phyloP scores from a whole-genome alignment of 2,113 vertebrate genomes.

The Rattus rattus region DNA sequence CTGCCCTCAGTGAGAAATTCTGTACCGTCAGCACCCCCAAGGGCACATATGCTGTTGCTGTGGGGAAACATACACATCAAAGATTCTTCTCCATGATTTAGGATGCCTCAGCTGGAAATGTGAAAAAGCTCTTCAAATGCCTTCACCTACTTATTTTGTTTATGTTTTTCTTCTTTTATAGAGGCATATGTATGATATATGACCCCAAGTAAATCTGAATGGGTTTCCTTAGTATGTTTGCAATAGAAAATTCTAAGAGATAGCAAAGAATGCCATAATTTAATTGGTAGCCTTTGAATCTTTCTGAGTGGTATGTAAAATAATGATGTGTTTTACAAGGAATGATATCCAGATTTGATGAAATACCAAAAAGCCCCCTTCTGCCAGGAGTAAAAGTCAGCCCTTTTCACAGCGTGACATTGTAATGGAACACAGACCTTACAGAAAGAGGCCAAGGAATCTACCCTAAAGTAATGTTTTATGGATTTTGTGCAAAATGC shows the following conservation, averaged over 20 bases:
- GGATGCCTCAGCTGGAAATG: neutral
- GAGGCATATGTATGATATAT: neutral
- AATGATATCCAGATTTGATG: conserved; percentile 43
- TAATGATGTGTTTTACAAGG: conserved; percentile 55
- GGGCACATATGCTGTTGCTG: neutral
- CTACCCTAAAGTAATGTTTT: conserved; percentile 11
- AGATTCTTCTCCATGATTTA: neutral
- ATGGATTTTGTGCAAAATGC: conserved; percentile 21
- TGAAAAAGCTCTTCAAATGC: conserved; percentile 14
- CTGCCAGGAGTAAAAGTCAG: neutral
- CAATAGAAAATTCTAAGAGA: conserved; percentile 56
- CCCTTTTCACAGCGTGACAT: neutral
- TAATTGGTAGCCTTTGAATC: conserved; percentile 21
- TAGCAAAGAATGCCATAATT: conserved; percentile 34
- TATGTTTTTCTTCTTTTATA: conserved; percentile 34
- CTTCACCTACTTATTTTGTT: conserved; percentile 27
- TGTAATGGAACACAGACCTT: conserved; percentile 44
- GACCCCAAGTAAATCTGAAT: conserved; percentile 17
- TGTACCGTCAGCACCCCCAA: neutral
- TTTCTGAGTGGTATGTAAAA: conserved; percentile 50
- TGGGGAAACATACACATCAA: neutral
- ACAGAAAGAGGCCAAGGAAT: conserved; percentile 36
- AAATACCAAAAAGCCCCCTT: neutral
- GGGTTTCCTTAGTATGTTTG: neutral
- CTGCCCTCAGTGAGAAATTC: neutral